phyloP scores from a whole-genome alignment of 2,888 invertebrate genomes.

The Hipparchia semele region DNA sequence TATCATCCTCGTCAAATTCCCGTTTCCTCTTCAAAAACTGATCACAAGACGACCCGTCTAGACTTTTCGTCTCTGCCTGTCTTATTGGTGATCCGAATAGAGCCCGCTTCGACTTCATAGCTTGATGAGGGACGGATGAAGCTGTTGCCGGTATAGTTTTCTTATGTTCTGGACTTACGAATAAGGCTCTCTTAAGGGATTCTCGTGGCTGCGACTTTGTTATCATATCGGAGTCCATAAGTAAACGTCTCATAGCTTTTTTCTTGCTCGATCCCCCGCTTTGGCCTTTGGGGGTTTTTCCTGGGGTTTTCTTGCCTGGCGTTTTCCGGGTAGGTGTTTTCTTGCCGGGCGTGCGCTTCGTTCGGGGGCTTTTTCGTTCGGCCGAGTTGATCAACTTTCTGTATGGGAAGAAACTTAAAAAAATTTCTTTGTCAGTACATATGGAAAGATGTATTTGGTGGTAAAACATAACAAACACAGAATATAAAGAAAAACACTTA shows the following conservation, averaged over 20 bases:
- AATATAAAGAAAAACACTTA: too few relatives aligned
- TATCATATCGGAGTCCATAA: constrained; percentile 67
- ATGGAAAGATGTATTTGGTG: too few relatives aligned
- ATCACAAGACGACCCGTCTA: constrained; percentile 62
- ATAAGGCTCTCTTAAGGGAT: constrained; percentile 87
- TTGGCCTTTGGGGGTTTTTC: constrained; percentile 79
- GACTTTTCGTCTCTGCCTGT: constrained; percentile 67
- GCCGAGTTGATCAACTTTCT: constrained; percentile 73
- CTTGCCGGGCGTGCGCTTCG: constrained; percentile 77
- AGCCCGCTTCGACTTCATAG: constrained; percentile 85
- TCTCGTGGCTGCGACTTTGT: constrained; percentile 76
- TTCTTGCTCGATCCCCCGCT: constrained; percentile 86
- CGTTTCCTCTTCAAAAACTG: constrained; percentile 76
- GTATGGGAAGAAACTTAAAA: constrained; percentile 77
- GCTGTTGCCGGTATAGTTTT: constrained; percentile 60
- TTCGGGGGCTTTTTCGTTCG: constrained; percentile 75
- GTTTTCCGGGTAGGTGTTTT: constrained; percentile 69
- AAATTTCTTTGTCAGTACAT: constrained; percentile 43
- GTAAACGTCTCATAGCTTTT: constrained; percentile 74
- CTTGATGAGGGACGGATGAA: constrained; percentile 69
- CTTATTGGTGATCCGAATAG: constrained; percentile 85
- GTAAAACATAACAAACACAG: too few relatives aligned
- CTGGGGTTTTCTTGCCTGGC: constrained; percentile 82
- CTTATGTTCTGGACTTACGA: constrained; percentile 86
- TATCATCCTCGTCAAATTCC: constrained; percentile 67